phyloP scores from a whole-genome alignment of 2,888 invertebrate species.

The Carpatolechia fugitivella region DNA sequence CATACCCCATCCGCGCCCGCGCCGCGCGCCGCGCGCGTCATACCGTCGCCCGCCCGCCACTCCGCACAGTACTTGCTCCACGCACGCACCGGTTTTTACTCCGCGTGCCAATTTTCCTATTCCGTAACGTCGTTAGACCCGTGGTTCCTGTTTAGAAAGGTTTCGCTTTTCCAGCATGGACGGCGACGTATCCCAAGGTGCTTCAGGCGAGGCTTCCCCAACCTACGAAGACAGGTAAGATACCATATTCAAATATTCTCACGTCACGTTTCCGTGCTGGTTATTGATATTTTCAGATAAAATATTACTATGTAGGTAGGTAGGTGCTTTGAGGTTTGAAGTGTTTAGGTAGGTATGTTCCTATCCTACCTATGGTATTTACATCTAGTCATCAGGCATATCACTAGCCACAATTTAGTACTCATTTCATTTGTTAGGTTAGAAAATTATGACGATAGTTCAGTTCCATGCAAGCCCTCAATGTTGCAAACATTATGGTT shows the following conservation, averaged over 20 bases:
- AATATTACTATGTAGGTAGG: neutral
- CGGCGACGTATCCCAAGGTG: slow-evolving; percentile 59
- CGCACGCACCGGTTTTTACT: slow-evolving; percentile 48
- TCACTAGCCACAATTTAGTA: too few species aligned
- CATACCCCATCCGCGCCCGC: neutral
- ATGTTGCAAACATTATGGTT: too few species aligned
- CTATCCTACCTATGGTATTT: too few species aligned
- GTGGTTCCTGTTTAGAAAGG: slow-evolving; percentile 30
- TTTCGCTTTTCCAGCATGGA: slow-evolving; percentile 46
- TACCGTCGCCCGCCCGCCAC: slow-evolving; percentile 22
- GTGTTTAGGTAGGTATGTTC: too few species aligned
- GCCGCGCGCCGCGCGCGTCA: slow-evolving; percentile 5
- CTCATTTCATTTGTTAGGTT: too few species aligned
- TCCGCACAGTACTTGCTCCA: slow-evolving; percentile 42
- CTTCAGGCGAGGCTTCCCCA: slow-evolving; percentile 60
- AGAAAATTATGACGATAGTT: too few species aligned
- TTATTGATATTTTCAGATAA: slow-evolving; percentile 6
- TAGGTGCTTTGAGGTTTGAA: slow-evolving; percentile 10
- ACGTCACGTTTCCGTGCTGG: neutral
- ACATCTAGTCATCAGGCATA: too few species aligned
- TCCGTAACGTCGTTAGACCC: slow-evolving; percentile 35
- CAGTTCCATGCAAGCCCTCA: too few species aligned
- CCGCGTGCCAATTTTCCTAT: slow-evolving; percentile 44
- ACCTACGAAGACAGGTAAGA: slow-evolving; percentile 68
- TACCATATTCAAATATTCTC: slow-evolving; percentile 7